Conservation (phyloP, 2,888 invertebrate genomes). For the Phlogophora meticulosa region DNA sequence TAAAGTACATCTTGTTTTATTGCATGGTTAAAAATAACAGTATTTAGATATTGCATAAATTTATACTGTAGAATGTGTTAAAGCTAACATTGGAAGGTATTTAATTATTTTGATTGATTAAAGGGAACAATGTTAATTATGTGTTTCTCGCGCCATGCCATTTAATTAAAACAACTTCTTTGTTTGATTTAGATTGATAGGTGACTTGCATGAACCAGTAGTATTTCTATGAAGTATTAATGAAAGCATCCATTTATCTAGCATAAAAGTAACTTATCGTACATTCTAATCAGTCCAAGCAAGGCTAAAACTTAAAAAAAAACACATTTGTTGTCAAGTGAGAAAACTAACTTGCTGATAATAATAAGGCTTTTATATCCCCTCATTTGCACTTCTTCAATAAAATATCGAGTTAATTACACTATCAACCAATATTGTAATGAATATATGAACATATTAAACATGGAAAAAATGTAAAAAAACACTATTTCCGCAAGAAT, state of each 20-base stretch:
- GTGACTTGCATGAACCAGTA: conserved; percentile 11
- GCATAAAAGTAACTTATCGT: not conserved
- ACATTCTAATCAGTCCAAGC: not conserved
- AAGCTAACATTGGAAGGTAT: not conserved
- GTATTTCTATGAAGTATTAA: not conserved
- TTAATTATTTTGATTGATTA: not conserved
- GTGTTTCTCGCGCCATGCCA: not conserved
- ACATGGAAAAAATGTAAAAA: not conserved
- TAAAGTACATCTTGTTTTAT: too few species aligned
- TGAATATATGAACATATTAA: not conserved
- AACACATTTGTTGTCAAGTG: conserved; percentile 11
- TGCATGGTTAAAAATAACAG: too few species aligned
- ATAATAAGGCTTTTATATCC: not conserved
- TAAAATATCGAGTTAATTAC: not conserved
- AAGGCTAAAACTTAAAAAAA: not conserved
- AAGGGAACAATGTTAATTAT: not conserved
- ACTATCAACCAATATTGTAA: not conserved
- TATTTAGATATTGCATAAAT: too few species aligned
- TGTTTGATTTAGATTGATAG: not conserved
- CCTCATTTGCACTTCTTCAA: not conserved
- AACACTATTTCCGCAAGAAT: conserved; percentile 19
- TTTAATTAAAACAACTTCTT: conserved; percentile 19
- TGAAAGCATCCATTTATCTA: conserved; percentile 7
- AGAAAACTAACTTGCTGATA: conserved; percentile 1
- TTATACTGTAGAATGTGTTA: not conserved